Percentiles rank a stretch among this genome's conserved stretches.
Conservation (phyloP, 1,140 invertebrate species). For the Coptotermes formosanus region DNA sequence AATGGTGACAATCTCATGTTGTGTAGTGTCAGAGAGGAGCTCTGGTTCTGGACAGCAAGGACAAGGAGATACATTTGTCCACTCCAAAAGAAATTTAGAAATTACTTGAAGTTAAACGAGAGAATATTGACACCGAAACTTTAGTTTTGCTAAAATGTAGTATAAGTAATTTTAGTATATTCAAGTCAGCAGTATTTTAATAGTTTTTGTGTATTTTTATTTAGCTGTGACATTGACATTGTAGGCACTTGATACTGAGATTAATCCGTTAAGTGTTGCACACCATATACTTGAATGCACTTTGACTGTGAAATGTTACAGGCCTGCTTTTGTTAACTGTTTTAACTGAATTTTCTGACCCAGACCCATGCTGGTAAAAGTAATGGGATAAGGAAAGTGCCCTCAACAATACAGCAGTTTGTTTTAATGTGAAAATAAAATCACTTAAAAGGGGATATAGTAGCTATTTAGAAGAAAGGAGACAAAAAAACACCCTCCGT, state of each 20-base stretch:
- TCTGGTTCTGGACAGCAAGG: too few species aligned
- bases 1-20: too few species aligned
- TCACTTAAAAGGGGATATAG: not conserved
- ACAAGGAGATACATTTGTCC: too few species aligned
- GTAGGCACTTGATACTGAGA: not conserved
- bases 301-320: not conserved
- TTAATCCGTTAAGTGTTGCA: constrained; percentile 6
- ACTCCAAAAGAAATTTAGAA: too few species aligned
- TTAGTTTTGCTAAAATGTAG: too few species aligned
- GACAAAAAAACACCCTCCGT: constrained; percentile 6
- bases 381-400: constrained; percentile 67
- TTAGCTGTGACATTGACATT: not conserved
- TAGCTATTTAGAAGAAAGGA: not conserved
- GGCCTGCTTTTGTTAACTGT: not conserved
- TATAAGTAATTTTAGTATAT: not conserved
- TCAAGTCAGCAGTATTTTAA: constrained; percentile 1
- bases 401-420: constrained; percentile 43
- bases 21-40: too few species aligned
- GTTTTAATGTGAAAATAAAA: not conserved
- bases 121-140: too few species aligned
- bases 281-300: not conserved
- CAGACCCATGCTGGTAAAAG: constrained; percentile 37
- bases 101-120: too few species aligned
- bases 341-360: not conserved
- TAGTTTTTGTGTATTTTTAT: not conserved